phyloP scores from a whole-genome alignment of 2,113 vertebrate species.

The pig (Sus scrofa) region T2T-Sscrofa CM000817.6:164192501-164193000 shows the following conservation, averaged over 20 bases:
- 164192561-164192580: background rate
- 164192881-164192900: background rate
- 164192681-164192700: background rate
- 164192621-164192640: background rate
- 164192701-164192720: background rate
- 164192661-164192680: background rate
- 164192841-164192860: background rate
- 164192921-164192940: background rate
- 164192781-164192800: background rate
- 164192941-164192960: background rate
- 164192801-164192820: background rate
- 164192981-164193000: background rate
- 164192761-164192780: background rate
- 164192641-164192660: background rate
- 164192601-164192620: background rate
- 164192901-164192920: background rate
- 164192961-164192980: background rate
- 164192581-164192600: background rate
- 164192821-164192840: background rate
- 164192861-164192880: background rate
- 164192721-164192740: constrained; percentile 27
- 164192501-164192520: background rate
- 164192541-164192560: background rate
- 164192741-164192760: background rate
- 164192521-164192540: background rate